Evolutionary conservation across 2,113 vertebrate species (phyloP), one percentile per base, ranked within the genome.

Genomic region (Eupsittula cactorum): DNA sequence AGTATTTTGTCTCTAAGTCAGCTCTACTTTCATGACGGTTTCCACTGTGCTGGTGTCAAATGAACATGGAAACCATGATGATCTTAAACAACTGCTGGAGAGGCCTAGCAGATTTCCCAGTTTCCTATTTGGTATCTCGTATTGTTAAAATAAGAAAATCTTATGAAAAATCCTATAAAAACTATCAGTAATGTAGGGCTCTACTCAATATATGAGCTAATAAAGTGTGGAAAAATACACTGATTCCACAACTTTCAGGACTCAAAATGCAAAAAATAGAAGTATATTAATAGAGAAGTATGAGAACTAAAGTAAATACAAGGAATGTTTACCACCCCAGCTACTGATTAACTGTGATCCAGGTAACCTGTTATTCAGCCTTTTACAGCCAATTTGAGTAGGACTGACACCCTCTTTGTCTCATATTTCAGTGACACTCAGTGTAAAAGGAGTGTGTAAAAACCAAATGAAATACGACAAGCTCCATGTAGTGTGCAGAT

Each of bases 151-250:
- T 28, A 33, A 90, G 41, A 69, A 73, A 85, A 65, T 41, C 21
- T 73, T 50, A n/a, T 24, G 27, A 71, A 62, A 69, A 85, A 59
- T 53, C 24, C 53, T 64, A n/a, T 21, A 27, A 71, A 77, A 70
- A 46, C 1, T 3, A 77, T 9, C 1, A 5, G 21, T 33, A 57
- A n/a, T 23, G 11, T 42, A 71, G 2, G 2, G 33, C 4, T 29
- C 8, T 55, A 39, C 31, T 70, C 35, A 57, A 90, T 5, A 19
- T 42, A 50, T 7, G 7, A 74, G 17, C 6, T 59, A 83, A 65
- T 41, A 21, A 65, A 83, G 6, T 16, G 10, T 3, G 7, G 2
- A 0, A 11, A 27, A 90, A 87, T 46, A 14, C 8, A 81, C 9
- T 49, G 42, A 71, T 81, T 83, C 46, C 31, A 35, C 23, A 83